Base-by-base conservation (phyloP, 2,888 invertebrate genomes). In the Caenorhabditis sp. region DNA sequence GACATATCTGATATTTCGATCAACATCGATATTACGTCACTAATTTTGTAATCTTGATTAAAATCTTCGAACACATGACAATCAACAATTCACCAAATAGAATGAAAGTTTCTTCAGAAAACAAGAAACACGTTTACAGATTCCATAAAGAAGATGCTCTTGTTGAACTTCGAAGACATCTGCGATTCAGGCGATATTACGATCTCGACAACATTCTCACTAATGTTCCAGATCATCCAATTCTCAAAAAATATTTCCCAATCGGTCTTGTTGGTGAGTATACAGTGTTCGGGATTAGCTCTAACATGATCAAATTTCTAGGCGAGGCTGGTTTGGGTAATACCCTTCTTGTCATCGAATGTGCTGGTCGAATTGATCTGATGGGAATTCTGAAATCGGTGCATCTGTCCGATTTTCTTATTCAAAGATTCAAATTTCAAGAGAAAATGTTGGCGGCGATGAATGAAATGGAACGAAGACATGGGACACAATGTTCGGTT, bases 321-420 rank as follows among this genome's bases (percentile, higher is more conserved):
- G 82, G 83, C 6, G 80, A 81, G 43, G 78, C 82, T 10, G 81
- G 81, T 17, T 71, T 74, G 21, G 78, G 79, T 17, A 81, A 82
- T 54, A 75, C 75, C 37, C 71, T 83, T 31, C 72, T 84, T 19
- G 82, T 84, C 23, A 78, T 81, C 51, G 83, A 84, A 65, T 80
- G 81, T 59, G 83, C 82, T n/a, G 83, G 83, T 5, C 66, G 78
- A 55, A 82, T 82, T 53, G 83, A 84, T 62, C 64, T 82, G 58
- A 77, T 80, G 72, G 84, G 84, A 27, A 81, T 84, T 37, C 69
- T 84, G 23, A 81, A 81, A 58, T 68, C 79, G 2, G 81, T 82
- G 0, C 84, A 81, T 24, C 58, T 78, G 51, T 78, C 79, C 31
- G 77, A 81, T 53, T 84, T 84, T 63, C 66, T 83, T 26, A 73